Conservation (phyloP, 30 jellyfish, hydroid and myxozoan species). For the Nemopilema nomurai region DNA sequence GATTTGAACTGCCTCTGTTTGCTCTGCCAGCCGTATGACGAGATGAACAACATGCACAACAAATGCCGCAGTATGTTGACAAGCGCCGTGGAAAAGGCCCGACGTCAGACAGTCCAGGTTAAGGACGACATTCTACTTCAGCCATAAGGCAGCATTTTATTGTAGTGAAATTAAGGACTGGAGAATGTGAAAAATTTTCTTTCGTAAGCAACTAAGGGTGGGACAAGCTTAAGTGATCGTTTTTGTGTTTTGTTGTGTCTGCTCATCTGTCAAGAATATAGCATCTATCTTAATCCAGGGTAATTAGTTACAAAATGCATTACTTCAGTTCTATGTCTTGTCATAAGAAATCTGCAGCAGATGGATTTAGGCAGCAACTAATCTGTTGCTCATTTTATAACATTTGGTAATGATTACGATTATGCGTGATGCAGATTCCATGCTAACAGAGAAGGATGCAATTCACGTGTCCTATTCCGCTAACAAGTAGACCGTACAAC, state of each 20-base stretch:
- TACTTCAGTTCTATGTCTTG: background rate
- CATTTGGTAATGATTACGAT: too few species aligned
- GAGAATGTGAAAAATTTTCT: background rate
- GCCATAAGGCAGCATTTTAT: constrained; percentile 35
- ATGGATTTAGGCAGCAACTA: background rate
- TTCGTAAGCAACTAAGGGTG: background rate
- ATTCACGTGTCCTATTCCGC: too few species aligned
- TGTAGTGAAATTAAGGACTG: background rate
- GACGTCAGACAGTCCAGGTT: constrained; percentile 96
- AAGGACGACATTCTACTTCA: constrained; percentile 93
- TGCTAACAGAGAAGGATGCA: too few species aligned
- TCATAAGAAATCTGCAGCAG: background rate
- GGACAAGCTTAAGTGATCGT: background rate
- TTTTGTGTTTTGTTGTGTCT: background rate
- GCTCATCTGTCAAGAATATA: background rate
- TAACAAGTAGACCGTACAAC: too few species aligned
- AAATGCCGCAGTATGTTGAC: constrained; percentile 96
- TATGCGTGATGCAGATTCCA: too few species aligned
- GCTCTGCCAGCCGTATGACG: constrained; percentile 91
- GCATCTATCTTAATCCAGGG: background rate
- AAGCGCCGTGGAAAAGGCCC: constrained; percentile 94
- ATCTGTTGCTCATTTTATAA: too few species aligned
- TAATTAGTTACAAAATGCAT: background rate
- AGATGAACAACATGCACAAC: constrained; percentile 89
- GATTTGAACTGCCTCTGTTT: background rate